These are phyloP conservation scores for Embidobia sp. DNA, from an alignment of 2,888 invertebrate genomes.

Conservation along the genomic window DNA sequence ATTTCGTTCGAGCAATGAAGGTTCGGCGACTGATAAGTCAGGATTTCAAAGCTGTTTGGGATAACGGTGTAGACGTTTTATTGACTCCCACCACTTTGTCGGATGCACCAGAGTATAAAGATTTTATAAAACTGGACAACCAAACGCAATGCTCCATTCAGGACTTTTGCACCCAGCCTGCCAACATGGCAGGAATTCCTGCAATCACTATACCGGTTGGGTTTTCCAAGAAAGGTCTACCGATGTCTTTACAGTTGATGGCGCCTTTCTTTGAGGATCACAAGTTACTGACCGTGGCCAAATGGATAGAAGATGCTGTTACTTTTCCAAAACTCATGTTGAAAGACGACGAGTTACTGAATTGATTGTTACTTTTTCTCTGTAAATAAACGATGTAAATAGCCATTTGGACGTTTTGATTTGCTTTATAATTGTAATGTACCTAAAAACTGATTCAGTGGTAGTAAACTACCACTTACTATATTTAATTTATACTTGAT, in stretches of 20 bases:
- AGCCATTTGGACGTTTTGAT: constrained; percentile 12
- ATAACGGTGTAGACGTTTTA: constrained; percentile 87
- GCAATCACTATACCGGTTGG: constrained; percentile 93
- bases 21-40: constrained; percentile 92
- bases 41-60: constrained; percentile 92
- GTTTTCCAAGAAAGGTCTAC: constrained; percentile 88
- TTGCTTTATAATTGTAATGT: too few species aligned
- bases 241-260: constrained; percentile 94
- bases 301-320: constrained; percentile 86
- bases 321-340: constrained; percentile 83
- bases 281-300: constrained; percentile 84
- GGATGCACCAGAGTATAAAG: constrained; percentile 91
- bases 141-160: constrained; percentile 93
- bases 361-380: constrained; percentile 34
- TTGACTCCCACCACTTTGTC: constrained; percentile 95
- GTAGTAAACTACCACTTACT: too few species aligned
- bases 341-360: constrained; percentile 69
- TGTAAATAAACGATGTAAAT: constrained; percentile 63
- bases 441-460: too few species aligned
- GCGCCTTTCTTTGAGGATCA: constrained; percentile 90
- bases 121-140: constrained; percentile 90
- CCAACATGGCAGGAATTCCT: constrained; percentile 98
- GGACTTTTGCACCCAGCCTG: constrained; percentile 97
- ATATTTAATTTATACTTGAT: too few species aligned
- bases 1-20: constrained; percentile 94